Percentiles rank a stretch among this genome's conserved stretches.
Evolutionary conservation across 2,888 invertebrate species (phyloP).

Genomic region (Heliconius erato): DNA sequence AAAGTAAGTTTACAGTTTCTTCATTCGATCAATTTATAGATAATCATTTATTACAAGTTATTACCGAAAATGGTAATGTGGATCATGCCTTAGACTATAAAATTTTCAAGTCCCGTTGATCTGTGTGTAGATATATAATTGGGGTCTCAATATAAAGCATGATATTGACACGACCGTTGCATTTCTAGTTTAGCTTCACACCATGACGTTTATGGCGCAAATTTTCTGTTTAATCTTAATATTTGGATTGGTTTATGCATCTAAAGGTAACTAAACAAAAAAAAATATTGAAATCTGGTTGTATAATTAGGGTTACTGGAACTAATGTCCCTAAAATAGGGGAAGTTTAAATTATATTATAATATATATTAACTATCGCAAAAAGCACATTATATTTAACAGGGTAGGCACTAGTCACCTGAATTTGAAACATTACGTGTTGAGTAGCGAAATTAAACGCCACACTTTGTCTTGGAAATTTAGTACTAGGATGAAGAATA

Average conservation of each 20-base stretch:
- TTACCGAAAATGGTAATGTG: neutral
- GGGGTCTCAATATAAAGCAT: slow-evolving; percentile 70
- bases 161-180: slow-evolving; percentile 62
- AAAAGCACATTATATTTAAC: too few relatives aligned
- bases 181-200: slow-evolving; percentile 62
- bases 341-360: too few relatives aligned
- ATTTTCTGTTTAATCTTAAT: slow-evolving; percentile 54
- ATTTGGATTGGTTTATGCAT: slow-evolving; percentile 53
- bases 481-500: neutral
- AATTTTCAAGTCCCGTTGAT: slow-evolving; percentile 33
- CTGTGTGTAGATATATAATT: slow-evolving; percentile 63
- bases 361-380: too few relatives aligned
- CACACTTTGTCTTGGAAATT: neutral
- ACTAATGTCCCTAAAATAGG: too few relatives aligned
- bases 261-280: slow-evolving; percentile 54
- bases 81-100: slow-evolving; percentile 21
- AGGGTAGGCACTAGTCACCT: too few relatives aligned
- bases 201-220: slow-evolving; percentile 61
- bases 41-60: neutral
- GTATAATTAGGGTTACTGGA: too few relatives aligned
- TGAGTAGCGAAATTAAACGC: too few relatives aligned
- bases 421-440: too few relatives aligned
- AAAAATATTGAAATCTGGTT: neutral
- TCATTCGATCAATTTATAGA: too few relatives aligned
- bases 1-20: too few relatives aligned